Evolutionary conservation across 1,140 invertebrate genomes (phyloP).

Genomic region (Drosophila fuyamai): DNA sequence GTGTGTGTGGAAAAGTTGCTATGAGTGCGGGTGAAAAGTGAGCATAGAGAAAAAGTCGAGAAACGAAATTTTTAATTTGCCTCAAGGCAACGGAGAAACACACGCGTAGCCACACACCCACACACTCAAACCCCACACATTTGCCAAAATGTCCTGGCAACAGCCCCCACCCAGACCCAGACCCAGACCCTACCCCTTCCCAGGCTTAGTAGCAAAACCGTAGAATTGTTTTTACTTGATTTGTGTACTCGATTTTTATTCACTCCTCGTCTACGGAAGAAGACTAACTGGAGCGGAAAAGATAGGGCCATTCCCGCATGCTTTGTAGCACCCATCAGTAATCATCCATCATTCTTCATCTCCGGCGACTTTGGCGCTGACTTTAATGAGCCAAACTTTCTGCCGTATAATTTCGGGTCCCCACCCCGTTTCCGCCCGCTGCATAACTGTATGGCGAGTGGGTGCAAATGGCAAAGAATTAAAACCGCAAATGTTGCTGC

Average conservation of each 20-base stretch:
- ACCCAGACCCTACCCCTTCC: neutral
- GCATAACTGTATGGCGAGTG: too few species aligned
- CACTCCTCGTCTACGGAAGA: conserved; percentile 3
- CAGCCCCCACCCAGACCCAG: neutral
- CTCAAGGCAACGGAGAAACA: conserved; percentile 62
- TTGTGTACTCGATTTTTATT: conserved; percentile 19
- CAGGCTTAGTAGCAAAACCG: conserved; percentile 24
- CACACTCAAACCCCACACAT: conserved; percentile 10
- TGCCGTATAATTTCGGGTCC: conserved; percentile 8
- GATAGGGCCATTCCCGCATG: neutral
- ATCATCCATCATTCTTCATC: conserved; percentile 37
- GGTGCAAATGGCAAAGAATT: conserved; percentile 57
- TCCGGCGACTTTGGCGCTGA: conserved; percentile 33
- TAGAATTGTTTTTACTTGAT: conserved; percentile 57
- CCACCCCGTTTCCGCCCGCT: too few species aligned
- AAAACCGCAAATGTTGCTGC: conserved; percentile 80
- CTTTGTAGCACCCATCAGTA: conserved; percentile 18
- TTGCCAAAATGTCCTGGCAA: conserved; percentile 61
- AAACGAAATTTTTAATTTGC: conserved; percentile 84
- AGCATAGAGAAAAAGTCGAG: conserved; percentile 74
- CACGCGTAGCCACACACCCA: conserved; percentile 29
- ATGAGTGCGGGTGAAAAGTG: conserved; percentile 53
- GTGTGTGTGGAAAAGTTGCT: conserved; percentile 56
- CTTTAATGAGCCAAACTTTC: conserved; percentile 46
- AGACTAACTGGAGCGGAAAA: neutral